Evolutionary conservation across 2,797 vertebrate genomes (phyloP), one percentile per base, ranked within the genome.

Genomic region (Babyrousa celebensis): DNA sequence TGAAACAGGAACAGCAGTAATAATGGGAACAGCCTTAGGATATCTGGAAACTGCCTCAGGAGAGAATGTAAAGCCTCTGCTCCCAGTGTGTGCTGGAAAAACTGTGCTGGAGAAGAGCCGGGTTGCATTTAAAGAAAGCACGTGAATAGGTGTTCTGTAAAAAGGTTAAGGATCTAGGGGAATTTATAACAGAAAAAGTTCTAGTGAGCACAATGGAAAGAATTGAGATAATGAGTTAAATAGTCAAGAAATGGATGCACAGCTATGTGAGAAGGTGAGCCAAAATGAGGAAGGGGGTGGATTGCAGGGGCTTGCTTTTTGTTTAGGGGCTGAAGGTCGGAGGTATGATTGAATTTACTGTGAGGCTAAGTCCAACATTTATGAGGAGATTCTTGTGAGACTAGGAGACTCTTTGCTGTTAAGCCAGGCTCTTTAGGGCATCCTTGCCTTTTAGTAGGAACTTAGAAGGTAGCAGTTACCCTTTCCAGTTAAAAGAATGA

Each of bases 381-480:
- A 65, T 17, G 21, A 78, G 25, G 21, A 89, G 52, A 23, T 67
- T 87, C 70, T 87, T 0, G 54, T 80, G 74, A 52, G 29, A 91
- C 14, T 52, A n/a, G 40, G n/a, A 91, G 25, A 78, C 20, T 72
- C 68, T 77, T 40, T 62, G 16, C 63, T 82, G 8, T 60, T 62
- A 54, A 32, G 48, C 77, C 63, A 43, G 43, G 3, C 29, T 88
- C 36, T 88, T 94, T 71, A 84, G 68, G 74, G 52, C 25, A 86
- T 48, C 11, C 54, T 92, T 86, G 20, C 79, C 52, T 93, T 96
- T 89, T 93, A 54, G 21, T 40, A 48, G 36, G 60, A 68, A 87
- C 20, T 94, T 80, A 32, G 27, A 88, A 93, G 52, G 80, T 88
- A 92, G 86, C 29, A 58, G 6, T 89, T 94, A 82, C 29, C n/a